These are phyloP conservation scores for Platalea minor DNA, from an alignment of 2,797 vertebrate species.

Conservation along the genomic window DNA sequence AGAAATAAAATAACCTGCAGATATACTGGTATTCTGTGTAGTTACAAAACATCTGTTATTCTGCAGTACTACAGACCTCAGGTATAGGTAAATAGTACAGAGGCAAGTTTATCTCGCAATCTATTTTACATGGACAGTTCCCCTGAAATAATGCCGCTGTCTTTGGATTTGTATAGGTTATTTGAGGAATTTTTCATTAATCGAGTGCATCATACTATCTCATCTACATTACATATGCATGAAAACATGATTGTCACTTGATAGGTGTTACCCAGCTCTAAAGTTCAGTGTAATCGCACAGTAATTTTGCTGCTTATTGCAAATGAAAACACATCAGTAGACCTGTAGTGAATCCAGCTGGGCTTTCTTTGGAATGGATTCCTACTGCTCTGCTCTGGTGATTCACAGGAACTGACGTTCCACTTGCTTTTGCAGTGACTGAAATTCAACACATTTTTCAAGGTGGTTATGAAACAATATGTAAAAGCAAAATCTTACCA, in stretches of 20 bases:
- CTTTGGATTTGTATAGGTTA: not conserved
- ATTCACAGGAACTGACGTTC: not conserved
- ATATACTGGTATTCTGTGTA: not conserved
- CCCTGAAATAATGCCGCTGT: not conserved
- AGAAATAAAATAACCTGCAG: constrained; percentile 1
- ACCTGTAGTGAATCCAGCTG: constrained; percentile 29
- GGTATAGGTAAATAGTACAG: not conserved
- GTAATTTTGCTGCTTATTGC: constrained; percentile 19
- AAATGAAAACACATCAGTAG: constrained; percentile 38
- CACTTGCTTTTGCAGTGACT: not conserved
- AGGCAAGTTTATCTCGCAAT: not conserved
- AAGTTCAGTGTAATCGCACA: not conserved
- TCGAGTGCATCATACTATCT: not conserved
- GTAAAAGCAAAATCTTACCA: not conserved
- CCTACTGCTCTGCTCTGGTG: constrained; percentile 39
- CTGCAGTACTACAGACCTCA: not conserved
- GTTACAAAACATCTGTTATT: not conserved
- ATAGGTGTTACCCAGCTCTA: not conserved
- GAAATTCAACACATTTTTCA: constrained; percentile 25
- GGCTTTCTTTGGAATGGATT: not conserved
- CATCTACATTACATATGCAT: not conserved
- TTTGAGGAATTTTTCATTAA: constrained; percentile 1
- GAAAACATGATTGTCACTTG: not conserved
- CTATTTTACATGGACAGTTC: not conserved
- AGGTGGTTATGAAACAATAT: not conserved